A percentile compares a stretch with the other conserved stretches of the same genome.
These are phyloP conservation scores for Pholis gunnellus DNA, from an alignment of 2,113 vertebrate genomes.

Conservation along the genomic window DNA sequence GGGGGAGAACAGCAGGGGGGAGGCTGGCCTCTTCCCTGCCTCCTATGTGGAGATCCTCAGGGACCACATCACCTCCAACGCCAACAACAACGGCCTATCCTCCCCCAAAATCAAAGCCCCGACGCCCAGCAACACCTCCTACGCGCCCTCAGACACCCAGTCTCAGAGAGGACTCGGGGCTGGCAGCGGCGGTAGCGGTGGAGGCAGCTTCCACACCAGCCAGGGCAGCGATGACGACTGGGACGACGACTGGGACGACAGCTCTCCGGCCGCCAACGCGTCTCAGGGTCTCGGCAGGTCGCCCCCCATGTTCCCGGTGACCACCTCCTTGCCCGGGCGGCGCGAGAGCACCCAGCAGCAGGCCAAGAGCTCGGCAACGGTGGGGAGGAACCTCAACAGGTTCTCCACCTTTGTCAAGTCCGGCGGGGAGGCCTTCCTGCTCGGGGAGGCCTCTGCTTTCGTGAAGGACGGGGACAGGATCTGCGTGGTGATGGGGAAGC, in stretches of 20 bases:
- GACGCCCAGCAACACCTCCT: constrained; percentile 70
- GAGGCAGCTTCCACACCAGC: constrained; percentile 84
- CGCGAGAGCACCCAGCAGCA: constrained; percentile 74
- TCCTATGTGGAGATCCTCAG: constrained; percentile 94
- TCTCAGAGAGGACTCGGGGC: constrained; percentile 59
- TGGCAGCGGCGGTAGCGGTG: constrained; percentile 45
- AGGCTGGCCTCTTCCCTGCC: constrained; percentile 94
- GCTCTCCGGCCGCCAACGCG: constrained; percentile 84
- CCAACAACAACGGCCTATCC: constrained; percentile 75
- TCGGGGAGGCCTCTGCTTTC: constrained; percentile 91
- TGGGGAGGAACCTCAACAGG: constrained; percentile 95
- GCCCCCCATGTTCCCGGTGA: constrained; percentile 82
- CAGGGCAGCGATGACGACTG: constrained; percentile 96
- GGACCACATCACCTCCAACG: constrained; percentile 66
- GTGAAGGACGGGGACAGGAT: constrained; percentile 94
- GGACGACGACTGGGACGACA: constrained; percentile 98
- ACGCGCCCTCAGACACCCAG: constrained; percentile 68
- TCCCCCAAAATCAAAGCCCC: constrained; percentile 56
- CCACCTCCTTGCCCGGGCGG: constrained; percentile 81
- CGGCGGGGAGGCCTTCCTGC: constrained; percentile 94
- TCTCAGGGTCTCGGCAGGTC: constrained; percentile 78
- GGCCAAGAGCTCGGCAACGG: constrained; percentile 92
- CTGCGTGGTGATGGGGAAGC: constrained; percentile 90
- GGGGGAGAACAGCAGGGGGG: constrained; percentile 92
- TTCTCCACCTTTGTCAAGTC: constrained; percentile 98